These are phyloP conservation scores for Nebria ingens DNA, from an alignment of 1,140 invertebrate species.

Conservation along the genomic window DNA sequence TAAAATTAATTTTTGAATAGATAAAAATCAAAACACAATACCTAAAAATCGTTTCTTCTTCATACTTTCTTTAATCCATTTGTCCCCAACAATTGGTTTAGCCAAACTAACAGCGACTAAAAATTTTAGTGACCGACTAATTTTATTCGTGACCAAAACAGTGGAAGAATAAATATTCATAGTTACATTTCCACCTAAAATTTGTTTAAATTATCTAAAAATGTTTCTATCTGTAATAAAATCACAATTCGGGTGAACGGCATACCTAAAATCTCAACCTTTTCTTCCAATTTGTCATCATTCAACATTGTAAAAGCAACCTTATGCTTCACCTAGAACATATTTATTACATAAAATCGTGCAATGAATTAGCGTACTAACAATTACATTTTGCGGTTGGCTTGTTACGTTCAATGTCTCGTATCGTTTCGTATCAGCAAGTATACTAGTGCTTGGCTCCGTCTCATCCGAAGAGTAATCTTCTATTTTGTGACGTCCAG, in stretches of 20 bases:
- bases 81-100: slow-evolving; percentile 38
- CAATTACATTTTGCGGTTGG: neutral
- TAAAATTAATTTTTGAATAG: neutral
- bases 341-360: neutral
- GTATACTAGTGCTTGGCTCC: neutral
- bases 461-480: neutral
- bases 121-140: slow-evolving; percentile 40
- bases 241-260: slow-evolving; percentile 1
- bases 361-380: neutral
- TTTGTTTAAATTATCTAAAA: slow-evolving; percentile 10
- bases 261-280: slow-evolving; percentile 25
- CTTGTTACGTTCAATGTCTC: neutral
- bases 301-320: slow-evolving; percentile 32
- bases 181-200: slow-evolving; percentile 30
- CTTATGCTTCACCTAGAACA: slow-evolving; percentile 23
- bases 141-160: slow-evolving; percentile 36
- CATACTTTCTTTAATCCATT: slow-evolving; percentile 38
- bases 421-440: neutral
- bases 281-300: slow-evolving; percentile 24
- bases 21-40: slow-evolving; percentile 15
- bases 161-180: slow-evolving; percentile 35
- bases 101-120: slow-evolving; percentile 38
- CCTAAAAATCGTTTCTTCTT: slow-evolving; percentile 36
- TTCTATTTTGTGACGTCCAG: neutral
- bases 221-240: too few species aligned